phyloP scores from a whole-genome alignment of 1,140 invertebrate genomes.

The Magallana ariakensis region DNA sequence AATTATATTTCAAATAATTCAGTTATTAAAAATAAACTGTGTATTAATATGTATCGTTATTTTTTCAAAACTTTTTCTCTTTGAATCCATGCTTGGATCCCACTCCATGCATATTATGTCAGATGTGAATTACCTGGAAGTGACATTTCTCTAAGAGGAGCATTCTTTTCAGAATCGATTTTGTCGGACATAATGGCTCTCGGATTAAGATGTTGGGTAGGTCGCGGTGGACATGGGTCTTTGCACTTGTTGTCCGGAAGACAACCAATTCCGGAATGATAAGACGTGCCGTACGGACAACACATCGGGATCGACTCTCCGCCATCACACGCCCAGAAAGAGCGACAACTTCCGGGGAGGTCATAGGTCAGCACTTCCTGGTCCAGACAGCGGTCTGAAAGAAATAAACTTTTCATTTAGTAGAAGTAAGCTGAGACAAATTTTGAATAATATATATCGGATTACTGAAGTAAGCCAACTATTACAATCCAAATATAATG shows the following conservation, averaged over 20 bases:
- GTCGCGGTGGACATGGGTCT: slow-evolving; percentile 52
- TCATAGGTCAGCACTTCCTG: slow-evolving; percentile 47
- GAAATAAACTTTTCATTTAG: slow-evolving; percentile 50
- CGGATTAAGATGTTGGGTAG: slow-evolving; percentile 14
- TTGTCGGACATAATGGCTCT: neutral
- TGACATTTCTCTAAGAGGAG: slow-evolving; percentile 2
- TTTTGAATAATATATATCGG: neutral
- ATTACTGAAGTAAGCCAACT: slow-evolving; percentile 25
- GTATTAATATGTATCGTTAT: too few relatives aligned
- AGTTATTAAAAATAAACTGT: too few relatives aligned
- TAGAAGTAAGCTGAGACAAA: slow-evolving; percentile 50
- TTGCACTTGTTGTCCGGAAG: slow-evolving; percentile 52
- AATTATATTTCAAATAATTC: too few relatives aligned
- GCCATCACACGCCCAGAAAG: slow-evolving; percentile 59
- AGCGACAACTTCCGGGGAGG: slow-evolving; percentile 59
- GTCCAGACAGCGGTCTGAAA: slow-evolving; percentile 62
- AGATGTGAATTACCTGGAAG: slow-evolving; percentile 4
- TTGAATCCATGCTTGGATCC: too few relatives aligned
- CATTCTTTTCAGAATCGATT: neutral
- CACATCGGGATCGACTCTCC: slow-evolving; percentile 61
- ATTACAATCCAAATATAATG: too few relatives aligned
- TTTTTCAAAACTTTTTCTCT: too few relatives aligned
- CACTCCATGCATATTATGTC: neutral
- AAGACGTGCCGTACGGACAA: slow-evolving; percentile 53
- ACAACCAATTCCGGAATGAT: slow-evolving; percentile 55